A percentile compares a stretch with the other conserved stretches of the same genome.
These are phyloP conservation scores for Lacerta agilis DNA, from an alignment of 2,797 vertebrate genomes.

Conservation along the genomic window DNA sequence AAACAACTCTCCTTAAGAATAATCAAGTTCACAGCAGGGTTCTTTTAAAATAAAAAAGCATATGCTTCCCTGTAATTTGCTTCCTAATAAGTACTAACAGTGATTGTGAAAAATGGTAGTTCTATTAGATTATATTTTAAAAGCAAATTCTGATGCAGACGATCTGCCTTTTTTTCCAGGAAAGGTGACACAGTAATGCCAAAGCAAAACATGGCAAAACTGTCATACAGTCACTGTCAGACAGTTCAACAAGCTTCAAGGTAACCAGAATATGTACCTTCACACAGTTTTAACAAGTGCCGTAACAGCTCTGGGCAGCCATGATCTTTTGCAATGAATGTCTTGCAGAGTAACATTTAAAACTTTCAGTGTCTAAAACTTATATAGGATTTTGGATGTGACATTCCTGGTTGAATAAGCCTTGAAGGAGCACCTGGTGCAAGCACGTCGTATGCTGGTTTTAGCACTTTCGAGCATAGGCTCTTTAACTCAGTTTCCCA, in stretches of 20 bases:
- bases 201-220: background rate
- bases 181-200: background rate
- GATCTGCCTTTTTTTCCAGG: background rate
- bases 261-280: background rate
- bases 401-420: background rate
- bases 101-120: background rate
- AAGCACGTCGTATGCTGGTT: background rate
- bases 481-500: background rate
- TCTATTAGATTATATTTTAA: slow-evolving; percentile 4
- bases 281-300: background rate
- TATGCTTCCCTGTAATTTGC: slow-evolving; percentile 18
- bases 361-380: background rate
- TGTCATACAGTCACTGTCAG: slow-evolving; percentile 13
- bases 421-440: background rate
- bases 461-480: background rate
- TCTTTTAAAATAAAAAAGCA: background rate
- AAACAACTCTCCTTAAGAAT: background rate
- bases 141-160: slow-evolving; percentile 3
- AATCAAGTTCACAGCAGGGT: background rate
- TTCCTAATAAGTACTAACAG: background rate
- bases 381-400: background rate
- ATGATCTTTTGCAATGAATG: background rate
- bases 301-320: background rate
- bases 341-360: background rate
- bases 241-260: background rate